Evolutionary conservation across 2,113 vertebrate species (phyloP).

Genomic region (Atlantisia rogersi): DNA sequence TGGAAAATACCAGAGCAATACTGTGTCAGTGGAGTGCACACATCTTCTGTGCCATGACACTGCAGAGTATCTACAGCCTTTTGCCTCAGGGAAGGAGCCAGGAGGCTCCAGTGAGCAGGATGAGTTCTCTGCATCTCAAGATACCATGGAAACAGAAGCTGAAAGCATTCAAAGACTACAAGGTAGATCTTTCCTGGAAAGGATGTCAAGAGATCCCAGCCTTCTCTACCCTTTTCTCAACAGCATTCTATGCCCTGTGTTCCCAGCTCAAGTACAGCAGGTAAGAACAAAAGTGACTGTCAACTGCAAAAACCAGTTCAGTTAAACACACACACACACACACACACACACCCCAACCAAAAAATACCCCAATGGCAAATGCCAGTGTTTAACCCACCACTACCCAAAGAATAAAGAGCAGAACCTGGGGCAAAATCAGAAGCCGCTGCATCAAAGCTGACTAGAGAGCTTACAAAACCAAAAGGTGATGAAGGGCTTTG

Average conservation of each 20-base stretch:
- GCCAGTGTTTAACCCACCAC: not conserved
- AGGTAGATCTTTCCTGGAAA: not conserved
- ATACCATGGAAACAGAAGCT: not conserved
- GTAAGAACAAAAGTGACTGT: not conserved
- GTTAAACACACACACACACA: not conserved
- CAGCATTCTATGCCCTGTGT: rapidly evolving
- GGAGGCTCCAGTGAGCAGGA: not conserved
- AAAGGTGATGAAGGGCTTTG: not conserved
- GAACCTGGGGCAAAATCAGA: not conserved
- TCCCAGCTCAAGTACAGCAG: not conserved
- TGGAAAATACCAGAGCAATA: constrained; percentile 5
- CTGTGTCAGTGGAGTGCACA: rapidly evolving
- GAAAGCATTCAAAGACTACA: not conserved
- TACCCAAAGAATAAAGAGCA: not conserved
- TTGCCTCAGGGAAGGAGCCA: not conserved
- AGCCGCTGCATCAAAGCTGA: not conserved
- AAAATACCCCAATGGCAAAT: not conserved
- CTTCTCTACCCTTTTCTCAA: not conserved
- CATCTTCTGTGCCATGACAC: rapidly evolving
- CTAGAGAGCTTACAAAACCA: not conserved
- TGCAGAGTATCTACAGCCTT: rapidly evolving
- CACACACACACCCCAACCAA: not conserved
- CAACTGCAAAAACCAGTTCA: not conserved
- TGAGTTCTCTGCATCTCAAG: rapidly evolving
- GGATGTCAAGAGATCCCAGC: not conserved